These are phyloP conservation scores for Luscinia megarhynchos DNA, from an alignment of 2,797 vertebrate genomes.

Conservation along the genomic window DNA sequence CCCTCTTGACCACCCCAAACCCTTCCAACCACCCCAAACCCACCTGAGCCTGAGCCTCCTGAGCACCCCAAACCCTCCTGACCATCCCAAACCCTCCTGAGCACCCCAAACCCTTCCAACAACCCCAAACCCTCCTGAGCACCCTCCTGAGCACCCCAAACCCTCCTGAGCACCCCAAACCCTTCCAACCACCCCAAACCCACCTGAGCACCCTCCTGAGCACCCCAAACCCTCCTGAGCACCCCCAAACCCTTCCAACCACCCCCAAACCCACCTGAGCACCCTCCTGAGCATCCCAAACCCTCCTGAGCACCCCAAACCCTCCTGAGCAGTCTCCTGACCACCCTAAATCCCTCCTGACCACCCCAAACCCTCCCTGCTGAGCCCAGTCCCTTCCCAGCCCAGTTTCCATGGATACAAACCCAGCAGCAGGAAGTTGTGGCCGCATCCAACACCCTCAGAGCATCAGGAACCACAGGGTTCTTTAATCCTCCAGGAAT, in stretches of 20 bases:
- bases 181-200: too few species aligned
- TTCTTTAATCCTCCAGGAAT: not conserved
- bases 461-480: not conserved
- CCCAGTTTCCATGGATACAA: not conserved
- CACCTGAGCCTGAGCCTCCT: too few species aligned
- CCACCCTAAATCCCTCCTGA: not conserved
- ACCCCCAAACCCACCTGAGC: too few species aligned
- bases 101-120: too few species aligned
- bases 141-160: too few species aligned
- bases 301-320: not conserved
- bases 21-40: not conserved
- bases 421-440: not conserved
- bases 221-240: too few species aligned
- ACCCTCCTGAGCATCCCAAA: too few species aligned
- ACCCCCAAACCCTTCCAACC: too few species aligned
- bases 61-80: too few species aligned
- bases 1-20: not conserved
- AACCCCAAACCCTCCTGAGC: not conserved
- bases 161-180: not conserved
- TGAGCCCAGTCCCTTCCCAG: not conserved
- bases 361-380: not conserved
- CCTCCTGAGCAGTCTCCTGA: not conserved
- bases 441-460: not conserved
- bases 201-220: too few species aligned
- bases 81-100: not conserved